phyloP scores from a whole-genome alignment of 2,797 vertebrate species.

The Hoplostethus mediterraneus region DNA sequence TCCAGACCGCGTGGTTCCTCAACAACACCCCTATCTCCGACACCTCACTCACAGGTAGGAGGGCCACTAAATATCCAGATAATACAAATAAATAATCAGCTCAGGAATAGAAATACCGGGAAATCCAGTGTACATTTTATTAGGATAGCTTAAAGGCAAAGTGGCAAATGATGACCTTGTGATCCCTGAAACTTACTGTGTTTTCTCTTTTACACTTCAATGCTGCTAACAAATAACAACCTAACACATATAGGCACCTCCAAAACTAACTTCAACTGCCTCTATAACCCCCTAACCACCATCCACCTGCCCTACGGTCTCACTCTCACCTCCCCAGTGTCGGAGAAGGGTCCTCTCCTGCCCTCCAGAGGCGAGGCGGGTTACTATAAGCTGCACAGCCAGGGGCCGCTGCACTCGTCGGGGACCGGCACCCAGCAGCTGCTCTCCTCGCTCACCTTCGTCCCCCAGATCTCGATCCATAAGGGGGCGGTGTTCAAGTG shows the following conservation, averaged over 20 bases:
- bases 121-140: neutral
- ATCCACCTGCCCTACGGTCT: constrained; percentile 77
- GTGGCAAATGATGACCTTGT: neutral
- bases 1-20: constrained; percentile 84
- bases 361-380: constrained; percentile 64
- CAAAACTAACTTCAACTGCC: constrained; percentile 79
- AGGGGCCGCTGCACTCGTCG: constrained; percentile 72
- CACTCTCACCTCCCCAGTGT: constrained; percentile 75
- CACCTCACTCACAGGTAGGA: constrained; percentile 79
- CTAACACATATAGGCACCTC: constrained; percentile 56
- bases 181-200: constrained; percentile 20
- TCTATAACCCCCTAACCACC: constrained; percentile 78
- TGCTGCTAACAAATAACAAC: constrained; percentile 59
- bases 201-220: constrained; percentile 56
- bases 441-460: constrained; percentile 83
- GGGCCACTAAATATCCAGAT: neutral
- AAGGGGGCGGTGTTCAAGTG: constrained; percentile 85
- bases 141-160: neutral
- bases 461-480: constrained; percentile 83
- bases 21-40: constrained; percentile 81
- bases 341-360: constrained; percentile 82
- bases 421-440: constrained; percentile 75
- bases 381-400: constrained; percentile 85
- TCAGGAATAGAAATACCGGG: no score
- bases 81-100: neutral